These are phyloP conservation scores for Microplitis manilae DNA, from an alignment of 2,888 invertebrate genomes.

Conservation along the genomic window DNA sequence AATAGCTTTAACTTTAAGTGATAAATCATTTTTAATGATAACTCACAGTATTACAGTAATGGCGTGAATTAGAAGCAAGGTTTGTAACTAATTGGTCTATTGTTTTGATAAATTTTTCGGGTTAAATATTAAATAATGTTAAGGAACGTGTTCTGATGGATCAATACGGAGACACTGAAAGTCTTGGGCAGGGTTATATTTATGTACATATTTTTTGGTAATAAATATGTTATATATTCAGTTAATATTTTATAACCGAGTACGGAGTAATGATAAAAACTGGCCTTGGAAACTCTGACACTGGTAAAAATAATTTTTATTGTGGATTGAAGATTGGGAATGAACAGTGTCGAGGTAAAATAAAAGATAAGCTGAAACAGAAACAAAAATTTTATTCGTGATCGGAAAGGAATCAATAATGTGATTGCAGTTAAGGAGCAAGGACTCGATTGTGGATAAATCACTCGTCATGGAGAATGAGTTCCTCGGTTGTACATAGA, in stretches of 20 bases:
- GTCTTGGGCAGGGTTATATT: no score
- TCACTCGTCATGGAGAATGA: background rate
- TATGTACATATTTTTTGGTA: no score
- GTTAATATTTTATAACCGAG: no score
- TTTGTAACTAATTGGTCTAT: background rate
- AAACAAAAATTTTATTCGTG: no score
- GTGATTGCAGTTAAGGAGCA: background rate
- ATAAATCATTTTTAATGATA: background rate
- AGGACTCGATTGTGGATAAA: background rate
- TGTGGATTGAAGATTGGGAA: no score
- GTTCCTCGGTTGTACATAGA: background rate
- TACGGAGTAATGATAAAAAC: no score
- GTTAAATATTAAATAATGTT: background rate
- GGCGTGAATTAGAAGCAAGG: background rate
- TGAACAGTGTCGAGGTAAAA: no score
- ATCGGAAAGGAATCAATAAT: background rate
- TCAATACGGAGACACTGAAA: conserved; percentile 5
- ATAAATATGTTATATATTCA: no score
- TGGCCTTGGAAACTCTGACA: no score
- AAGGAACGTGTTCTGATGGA: conserved; percentile 3
- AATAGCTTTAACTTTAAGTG: conserved; percentile 35
- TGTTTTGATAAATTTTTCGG: conserved; percentile 13
- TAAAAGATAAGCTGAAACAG: no score
- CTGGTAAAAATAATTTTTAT: no score
- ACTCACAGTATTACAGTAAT: background rate